Conservation (phyloP, 2,797 vertebrate genomes). For the Petrocephalus schoutedeni region DNA sequence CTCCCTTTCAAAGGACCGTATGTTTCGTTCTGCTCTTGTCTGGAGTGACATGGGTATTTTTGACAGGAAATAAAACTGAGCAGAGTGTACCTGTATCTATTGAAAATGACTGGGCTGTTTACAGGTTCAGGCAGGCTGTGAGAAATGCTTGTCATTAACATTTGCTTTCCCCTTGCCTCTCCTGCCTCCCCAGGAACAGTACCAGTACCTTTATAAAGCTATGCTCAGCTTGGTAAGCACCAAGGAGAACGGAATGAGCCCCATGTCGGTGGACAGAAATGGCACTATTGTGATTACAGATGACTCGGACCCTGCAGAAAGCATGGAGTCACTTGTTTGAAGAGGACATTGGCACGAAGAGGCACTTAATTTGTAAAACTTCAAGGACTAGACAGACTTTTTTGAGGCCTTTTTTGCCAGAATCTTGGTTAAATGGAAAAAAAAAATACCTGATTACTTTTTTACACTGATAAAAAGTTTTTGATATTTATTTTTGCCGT, state of each 20-base stretch:
- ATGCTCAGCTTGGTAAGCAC: slow-evolving; percentile 87
- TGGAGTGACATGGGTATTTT: not conserved
- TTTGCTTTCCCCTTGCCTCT: slow-evolving; percentile 11
- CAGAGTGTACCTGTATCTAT: not conserved
- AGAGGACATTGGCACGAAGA: slow-evolving; percentile 51
- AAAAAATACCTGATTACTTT: slow-evolving; percentile 93
- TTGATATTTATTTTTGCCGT: slow-evolving; percentile 99
- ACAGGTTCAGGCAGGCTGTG: not conserved
- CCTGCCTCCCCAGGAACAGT: slow-evolving; percentile 74
- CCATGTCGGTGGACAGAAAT: slow-evolving; percentile 75
- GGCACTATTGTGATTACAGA: slow-evolving; percentile 76
- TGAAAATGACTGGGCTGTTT: not conserved
- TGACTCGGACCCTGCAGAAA: slow-evolving; percentile 86
- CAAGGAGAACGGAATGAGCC: slow-evolving; percentile 73
- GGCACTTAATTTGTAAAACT: slow-evolving; percentile 83
- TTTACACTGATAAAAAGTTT: slow-evolving; percentile 99
- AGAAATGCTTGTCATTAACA: not conserved
- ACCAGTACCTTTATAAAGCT: slow-evolving; percentile 89
- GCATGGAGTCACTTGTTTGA: slow-evolving; percentile 89
- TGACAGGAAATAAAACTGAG: not conserved
- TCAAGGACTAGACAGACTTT: slow-evolving; percentile 87
- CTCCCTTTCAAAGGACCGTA: not conserved
- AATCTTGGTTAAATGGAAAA: slow-evolving; percentile 88
- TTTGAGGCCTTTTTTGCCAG: slow-evolving; percentile 99
- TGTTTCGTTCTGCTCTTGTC: not conserved